Base-by-base conservation (phyloP, 2,113 vertebrate genomes). In the Periophthalmus modestus region DNA sequence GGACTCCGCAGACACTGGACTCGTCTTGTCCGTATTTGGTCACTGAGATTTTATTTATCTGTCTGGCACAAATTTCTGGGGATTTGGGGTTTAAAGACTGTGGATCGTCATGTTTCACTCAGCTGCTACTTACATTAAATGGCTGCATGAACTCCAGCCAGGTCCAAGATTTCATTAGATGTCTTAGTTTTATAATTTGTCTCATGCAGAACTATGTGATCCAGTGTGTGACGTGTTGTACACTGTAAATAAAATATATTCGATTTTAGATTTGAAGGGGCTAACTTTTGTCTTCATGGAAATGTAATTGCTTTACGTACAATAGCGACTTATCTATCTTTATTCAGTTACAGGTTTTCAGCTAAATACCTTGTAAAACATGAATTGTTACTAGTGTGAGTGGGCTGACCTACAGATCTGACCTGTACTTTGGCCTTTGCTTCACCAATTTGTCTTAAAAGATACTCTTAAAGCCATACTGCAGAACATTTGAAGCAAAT, bases 21-120 rank as follows among this genome's bases (percentile, higher is more conserved):
- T 36, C 13, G 14, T 34, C 39, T 23, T 62, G 65, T 50, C 73
- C 73, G 78, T 74, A 86, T 86, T 88, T 78, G 81, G 83, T 88
- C 71, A 74, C 80, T 73, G 67, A 18, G 66, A 55, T 39, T 75
- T 72, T 18, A 71, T 12, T 71, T 57, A 68, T 72, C 47, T 19
- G 63, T 47, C 11, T 71, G 67, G 43, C 55, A 69, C 43, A 65
- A 71, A 82, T 70, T 71, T 80, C 39, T 11, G 11, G 9, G 16
- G 13, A 66, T 36, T 23, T 28, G 63, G 65, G 58, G 7, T 3
- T 23, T 57, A 46, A 36, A 58, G 63, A 52, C 73, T 6, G 7
- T 47, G 34, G 62, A 36, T n/a, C 18, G 10, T 65, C 34, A 65
- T 43, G 16, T 36, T 65, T 65, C 62, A 43, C 7, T 65, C 69